Percentiles rank a stretch among this genome's conserved stretches.
Conservation (phyloP, 1,140 invertebrate species). For the Lordiphosa mommai region DNA sequence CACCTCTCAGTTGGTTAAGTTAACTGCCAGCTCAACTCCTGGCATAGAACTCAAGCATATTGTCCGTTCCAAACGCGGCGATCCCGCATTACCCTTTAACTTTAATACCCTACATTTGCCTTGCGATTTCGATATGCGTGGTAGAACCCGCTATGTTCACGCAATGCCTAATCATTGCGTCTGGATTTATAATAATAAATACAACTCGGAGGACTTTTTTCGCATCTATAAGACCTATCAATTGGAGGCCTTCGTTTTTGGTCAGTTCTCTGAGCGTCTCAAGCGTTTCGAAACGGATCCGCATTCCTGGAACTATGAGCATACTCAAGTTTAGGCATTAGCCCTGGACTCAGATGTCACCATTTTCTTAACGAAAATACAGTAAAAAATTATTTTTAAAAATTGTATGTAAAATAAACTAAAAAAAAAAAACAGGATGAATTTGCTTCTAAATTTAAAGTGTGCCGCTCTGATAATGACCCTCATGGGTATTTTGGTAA, state of each 20-base stretch:
- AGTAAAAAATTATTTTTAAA: too few species aligned
- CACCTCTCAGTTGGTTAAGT: too few species aligned
- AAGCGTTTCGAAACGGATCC: slow-evolving; percentile 21
- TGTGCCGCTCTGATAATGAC: too few species aligned
- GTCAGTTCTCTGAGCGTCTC: slow-evolving; percentile 25
- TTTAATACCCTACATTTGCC: slow-evolving; percentile 10
- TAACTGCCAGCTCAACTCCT: too few species aligned
- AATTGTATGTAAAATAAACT: too few species aligned
- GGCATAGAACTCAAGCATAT: too few species aligned
- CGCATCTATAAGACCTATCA: slow-evolving; percentile 26
- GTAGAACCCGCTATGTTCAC: not conserved
- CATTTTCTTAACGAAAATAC: not conserved
- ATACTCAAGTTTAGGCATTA: not conserved
- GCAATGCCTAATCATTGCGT: slow-evolving; percentile 35
- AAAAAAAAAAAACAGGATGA: too few species aligned
- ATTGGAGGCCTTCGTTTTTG: slow-evolving; percentile 33
- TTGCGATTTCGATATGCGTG: slow-evolving; percentile 35
- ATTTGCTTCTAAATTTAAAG: too few species aligned
- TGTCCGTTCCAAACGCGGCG: too few species aligned
- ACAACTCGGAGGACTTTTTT: slow-evolving; percentile 9
- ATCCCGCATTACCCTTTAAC: too few species aligned
- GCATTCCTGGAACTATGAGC: slow-evolving; percentile 8
- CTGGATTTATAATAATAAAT: slow-evolving; percentile 27
- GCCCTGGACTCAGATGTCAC: not conserved
- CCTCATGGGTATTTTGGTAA: too few species aligned